Conservation (phyloP, 2,113 vertebrate species). For the Alligator sinensis region DNA sequence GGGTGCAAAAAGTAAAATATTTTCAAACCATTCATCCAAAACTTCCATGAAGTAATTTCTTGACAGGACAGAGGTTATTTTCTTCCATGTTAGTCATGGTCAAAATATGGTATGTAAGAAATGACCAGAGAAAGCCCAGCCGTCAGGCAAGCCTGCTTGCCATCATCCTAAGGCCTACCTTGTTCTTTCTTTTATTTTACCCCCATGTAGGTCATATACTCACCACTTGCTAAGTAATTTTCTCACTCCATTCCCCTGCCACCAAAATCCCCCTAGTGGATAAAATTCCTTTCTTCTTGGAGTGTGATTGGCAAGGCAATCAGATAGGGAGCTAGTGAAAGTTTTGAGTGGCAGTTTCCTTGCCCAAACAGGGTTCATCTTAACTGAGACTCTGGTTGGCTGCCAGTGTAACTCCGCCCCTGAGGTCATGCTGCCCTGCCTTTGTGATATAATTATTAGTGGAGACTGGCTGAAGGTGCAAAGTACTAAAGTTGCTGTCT, state of each 20-base stretch:
- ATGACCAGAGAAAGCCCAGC: too few relatives aligned
- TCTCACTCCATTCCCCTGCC: background rate
- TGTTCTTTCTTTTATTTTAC: too few relatives aligned
- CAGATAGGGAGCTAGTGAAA: background rate
- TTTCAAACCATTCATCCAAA: too few relatives aligned
- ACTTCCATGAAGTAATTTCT: too few relatives aligned
- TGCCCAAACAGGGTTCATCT: background rate
- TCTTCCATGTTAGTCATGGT: too few relatives aligned
- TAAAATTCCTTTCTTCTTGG: background rate
- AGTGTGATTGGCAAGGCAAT: background rate
- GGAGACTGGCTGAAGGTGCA: background rate
- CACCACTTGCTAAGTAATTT: too few relatives aligned
- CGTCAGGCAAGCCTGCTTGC: too few relatives aligned
- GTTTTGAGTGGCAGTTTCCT: background rate
- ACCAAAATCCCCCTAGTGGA: background rate
- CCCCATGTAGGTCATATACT: too few relatives aligned
- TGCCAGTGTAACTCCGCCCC: background rate
- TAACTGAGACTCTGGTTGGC: background rate
- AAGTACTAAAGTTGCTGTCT: background rate
- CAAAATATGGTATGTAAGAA: too few relatives aligned
- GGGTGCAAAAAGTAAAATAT: too few relatives aligned
- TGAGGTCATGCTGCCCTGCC: background rate
- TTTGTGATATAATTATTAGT: background rate
- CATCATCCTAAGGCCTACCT: too few relatives aligned
- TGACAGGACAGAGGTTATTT: too few relatives aligned